Conservation (phyloP, 2,888 invertebrate species). For the Dynastes maya region DNA sequence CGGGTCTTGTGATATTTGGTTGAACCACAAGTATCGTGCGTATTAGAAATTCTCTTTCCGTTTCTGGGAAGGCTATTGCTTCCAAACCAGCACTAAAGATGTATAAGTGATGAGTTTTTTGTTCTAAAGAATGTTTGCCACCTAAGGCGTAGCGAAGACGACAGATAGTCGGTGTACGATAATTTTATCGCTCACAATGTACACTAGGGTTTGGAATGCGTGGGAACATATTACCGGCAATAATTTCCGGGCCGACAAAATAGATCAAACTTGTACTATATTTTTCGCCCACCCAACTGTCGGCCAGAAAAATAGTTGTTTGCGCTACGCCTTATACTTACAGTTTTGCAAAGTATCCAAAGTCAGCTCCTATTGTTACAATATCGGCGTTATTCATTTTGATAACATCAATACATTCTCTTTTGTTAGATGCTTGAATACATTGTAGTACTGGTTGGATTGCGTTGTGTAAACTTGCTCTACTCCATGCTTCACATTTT, state of each 20-base stretch:
- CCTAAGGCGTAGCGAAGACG: no score
- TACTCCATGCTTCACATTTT: conserved; percentile 77
- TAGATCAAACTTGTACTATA: no score
- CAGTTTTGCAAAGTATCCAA: conserved; percentile 47
- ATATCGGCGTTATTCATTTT: conserved; percentile 72
- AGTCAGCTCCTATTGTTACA: conserved; percentile 75
- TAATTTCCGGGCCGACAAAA: no score
- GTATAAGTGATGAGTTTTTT: background rate
- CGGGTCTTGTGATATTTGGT: conserved; percentile 69
- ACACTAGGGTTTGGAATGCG: no score
- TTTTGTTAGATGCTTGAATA: conserved; percentile 68
- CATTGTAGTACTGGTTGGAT: conserved; percentile 76
- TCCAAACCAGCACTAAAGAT: conserved; percentile 73
- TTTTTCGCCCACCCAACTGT: no score
- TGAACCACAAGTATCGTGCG: conserved; percentile 75
- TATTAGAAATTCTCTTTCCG: conserved; percentile 69
- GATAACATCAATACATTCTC: conserved; percentile 75
- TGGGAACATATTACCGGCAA: no score
- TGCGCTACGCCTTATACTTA: background rate
- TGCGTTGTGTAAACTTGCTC: conserved; percentile 74
- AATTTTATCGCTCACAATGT: no score
- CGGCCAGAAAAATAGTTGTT: no score
- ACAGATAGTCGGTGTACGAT: no score
- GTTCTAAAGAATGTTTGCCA: background rate
- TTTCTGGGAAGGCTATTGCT: conserved; percentile 76